A percentile compares a stretch with the other conserved stretches of the same genome.
These are phyloP conservation scores for Cotesia glomerata DNA, from an alignment of 1,140 invertebrate genomes.

Conservation along the genomic window DNA sequence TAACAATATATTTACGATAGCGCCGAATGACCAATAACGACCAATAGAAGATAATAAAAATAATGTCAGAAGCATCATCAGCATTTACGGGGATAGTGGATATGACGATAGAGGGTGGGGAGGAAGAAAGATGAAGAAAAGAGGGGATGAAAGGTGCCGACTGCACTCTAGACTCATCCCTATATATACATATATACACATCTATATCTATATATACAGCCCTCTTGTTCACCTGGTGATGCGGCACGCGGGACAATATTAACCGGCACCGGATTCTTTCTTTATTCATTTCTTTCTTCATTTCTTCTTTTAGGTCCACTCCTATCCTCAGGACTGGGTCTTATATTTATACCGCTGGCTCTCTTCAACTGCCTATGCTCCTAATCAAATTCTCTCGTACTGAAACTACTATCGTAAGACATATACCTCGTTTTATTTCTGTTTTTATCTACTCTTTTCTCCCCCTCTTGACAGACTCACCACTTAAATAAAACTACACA, in stretches of 20 bases:
- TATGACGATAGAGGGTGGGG: no score
- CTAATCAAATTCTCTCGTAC: no score
- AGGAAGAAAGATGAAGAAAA: conserved; percentile 12
- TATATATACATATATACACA: not conserved
- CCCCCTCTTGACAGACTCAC: no score
- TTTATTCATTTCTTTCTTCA: not conserved
- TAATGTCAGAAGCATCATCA: conserved; percentile 22
- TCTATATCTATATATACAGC: conserved; percentile 1
- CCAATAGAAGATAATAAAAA: not conserved
- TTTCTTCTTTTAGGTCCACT: not conserved
- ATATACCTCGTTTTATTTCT: no score
- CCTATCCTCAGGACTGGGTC: no score
- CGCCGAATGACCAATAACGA: not conserved
- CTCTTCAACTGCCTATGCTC: no score
- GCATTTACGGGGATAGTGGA: conserved; percentile 32
- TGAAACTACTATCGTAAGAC: no score
- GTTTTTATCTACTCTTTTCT: no score
- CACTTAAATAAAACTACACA: not conserved
- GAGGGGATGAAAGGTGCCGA: conserved; percentile 51
- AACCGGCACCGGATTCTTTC: not conserved
- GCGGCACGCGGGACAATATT: conserved; percentile 17
- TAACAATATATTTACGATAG: not conserved
- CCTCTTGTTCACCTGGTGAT: conserved; percentile 42
- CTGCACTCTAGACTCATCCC: conserved; percentile 41
- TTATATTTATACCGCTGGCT: no score